Base-by-base conservation (phyloP, 1,140 invertebrate species). In the Aphidius ervi region DNA sequence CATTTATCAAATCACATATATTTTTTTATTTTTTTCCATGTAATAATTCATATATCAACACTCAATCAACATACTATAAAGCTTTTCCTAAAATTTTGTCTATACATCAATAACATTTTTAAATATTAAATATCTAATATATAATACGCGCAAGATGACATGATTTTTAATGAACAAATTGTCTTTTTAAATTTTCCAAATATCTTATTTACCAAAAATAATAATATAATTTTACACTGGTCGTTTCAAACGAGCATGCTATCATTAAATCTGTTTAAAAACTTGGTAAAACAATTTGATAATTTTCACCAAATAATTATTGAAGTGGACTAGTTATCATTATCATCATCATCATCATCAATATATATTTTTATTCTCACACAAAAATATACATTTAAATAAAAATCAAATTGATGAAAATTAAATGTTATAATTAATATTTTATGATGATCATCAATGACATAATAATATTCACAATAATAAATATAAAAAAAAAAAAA, bases 241-340 rank as follows among this genome's bases (percentile, higher is more conserved):
- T 31, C 23, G 23, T 31, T 31, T 31, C 23, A 31, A 31, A 31
- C 23, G 23, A 31, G 2, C 23, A 31, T 48, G 8, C 10, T 23
- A 48, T 20, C 46, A 48, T 8, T 16, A 48, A 48, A 48, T 48
- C 7, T 48, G 23, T 31, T 31, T 31, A 31, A 31, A 31, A 31
- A 31, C 4, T 31, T 31, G 23, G 4, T 31, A 31, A 31, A 31
- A 31, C 2, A 3, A 31, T 31, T 56, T 46, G 7, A 10, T 37
- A 58, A 58, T n/a, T 49, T 23, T 16, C 16, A 58, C 37, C 46
- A 48, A 48, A 46, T 40, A 42, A 48, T 45, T n/a, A 57, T 47
- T 41, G 39, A 43, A 59, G 49, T 41, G 49, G 58, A 59, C 58
- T 59, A 59, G 58, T 52, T 59, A 20, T 43, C 48, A 40, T 43